phyloP scores from a whole-genome alignment of 2,888 invertebrate species.

The Caenorhabditis sulstoni region DNA sequence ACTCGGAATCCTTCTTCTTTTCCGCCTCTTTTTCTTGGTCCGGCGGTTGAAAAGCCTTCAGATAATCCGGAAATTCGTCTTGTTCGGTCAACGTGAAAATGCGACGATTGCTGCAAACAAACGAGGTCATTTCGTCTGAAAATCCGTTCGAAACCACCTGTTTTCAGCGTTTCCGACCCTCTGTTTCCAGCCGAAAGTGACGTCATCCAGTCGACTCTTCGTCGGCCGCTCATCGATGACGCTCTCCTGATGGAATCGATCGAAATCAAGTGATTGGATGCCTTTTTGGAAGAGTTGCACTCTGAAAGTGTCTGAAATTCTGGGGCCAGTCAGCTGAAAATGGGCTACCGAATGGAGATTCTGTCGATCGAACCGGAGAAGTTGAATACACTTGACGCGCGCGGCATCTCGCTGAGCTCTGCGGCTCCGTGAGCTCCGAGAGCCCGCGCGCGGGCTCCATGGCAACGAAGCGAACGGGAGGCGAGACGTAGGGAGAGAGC shows the following conservation, averaged over 20 bases:
- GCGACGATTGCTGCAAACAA: conserved; percentile 36
- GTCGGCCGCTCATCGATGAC: conserved; percentile 25
- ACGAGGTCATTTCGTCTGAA: background rate
- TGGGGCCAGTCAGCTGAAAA: background rate
- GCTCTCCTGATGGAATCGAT: conserved; percentile 29
- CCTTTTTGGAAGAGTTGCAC: conserved; percentile 53
- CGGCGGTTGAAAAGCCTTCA: conserved; percentile 18
- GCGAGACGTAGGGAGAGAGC: conserved; percentile 3
- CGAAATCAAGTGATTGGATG: conserved; percentile 44
- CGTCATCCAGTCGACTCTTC: conserved; percentile 43
- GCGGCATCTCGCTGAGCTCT: conserved; percentile 16
- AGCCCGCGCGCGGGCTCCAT: background rate
- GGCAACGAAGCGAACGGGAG: background rate
- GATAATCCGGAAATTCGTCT: conserved; percentile 34
- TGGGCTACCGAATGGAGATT: conserved; percentile 17
- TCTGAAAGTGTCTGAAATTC: conserved; percentile 20
- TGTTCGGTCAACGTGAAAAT: conserved; percentile 36
- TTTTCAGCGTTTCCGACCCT: conserved; percentile 26
- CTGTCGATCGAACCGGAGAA: conserved; percentile 30
- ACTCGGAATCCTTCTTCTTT: conserved; percentile 6
- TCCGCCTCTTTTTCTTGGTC: background rate
- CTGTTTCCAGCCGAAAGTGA: conserved; percentile 43
- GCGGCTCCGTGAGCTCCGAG: background rate
- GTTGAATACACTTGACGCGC: conserved; percentile 20
- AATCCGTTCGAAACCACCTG: conserved; percentile 15